Conservation (phyloP, 2,888 invertebrate genomes). For the Germaria angustata region DNA sequence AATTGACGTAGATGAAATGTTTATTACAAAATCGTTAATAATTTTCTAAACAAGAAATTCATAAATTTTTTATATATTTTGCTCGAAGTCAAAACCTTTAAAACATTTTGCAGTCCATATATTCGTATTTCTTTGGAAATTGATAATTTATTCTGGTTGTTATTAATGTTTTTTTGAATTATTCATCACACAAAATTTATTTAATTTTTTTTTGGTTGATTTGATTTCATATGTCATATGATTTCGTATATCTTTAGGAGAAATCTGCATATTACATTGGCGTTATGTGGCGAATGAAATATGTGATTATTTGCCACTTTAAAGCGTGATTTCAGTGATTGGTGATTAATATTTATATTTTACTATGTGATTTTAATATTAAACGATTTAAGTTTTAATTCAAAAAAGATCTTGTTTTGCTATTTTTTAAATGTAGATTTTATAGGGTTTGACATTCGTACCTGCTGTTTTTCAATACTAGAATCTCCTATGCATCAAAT, state of each 20-base stretch:
- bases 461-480: no score
- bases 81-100: conserved; percentile 7
- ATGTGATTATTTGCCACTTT: neutral
- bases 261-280: neutral
- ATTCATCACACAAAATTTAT: neutral
- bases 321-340: neutral
- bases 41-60: neutral
- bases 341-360: neutral
- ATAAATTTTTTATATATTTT: neutral
- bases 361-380: no score
- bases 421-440: no score
- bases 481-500: no score
- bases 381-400: no score
- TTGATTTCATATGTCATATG: no score
- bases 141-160: conserved; percentile 5
- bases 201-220: neutral
- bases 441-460: no score
- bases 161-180: neutral
- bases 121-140: neutral
- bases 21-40: conserved; percentile 33
- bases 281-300: neutral
- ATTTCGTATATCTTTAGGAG: neutral
- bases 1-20: conserved; percentile 21
- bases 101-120: neutral
- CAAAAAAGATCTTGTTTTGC: no score